These are phyloP conservation scores for Peromyscus leucopus DNA, from an alignment of 2,113 vertebrate genomes.

Conservation along the genomic window DNA sequence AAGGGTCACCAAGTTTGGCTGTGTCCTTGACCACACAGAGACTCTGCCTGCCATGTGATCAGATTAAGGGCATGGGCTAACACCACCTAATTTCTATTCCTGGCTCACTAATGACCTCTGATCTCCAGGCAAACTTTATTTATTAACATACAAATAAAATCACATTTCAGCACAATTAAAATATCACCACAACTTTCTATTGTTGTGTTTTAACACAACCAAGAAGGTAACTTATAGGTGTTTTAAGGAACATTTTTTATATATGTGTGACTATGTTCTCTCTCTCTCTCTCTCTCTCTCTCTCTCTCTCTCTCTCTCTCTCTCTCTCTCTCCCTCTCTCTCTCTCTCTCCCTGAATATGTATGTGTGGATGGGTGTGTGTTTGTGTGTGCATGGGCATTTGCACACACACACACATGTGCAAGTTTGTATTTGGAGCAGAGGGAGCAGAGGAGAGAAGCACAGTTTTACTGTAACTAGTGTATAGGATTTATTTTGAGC, in stretches of 20 bases:
- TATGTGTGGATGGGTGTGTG: not conserved
- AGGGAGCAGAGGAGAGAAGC: not conserved
- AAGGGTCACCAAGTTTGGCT: too few species aligned
- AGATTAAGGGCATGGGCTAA: too few species aligned
- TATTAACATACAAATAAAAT: too few species aligned
- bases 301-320: too few species aligned
- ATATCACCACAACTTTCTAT: not conserved
- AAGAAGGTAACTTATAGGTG: too few species aligned
- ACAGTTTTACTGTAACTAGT: conserved; percentile 24
- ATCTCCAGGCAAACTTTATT: too few species aligned
- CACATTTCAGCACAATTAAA: too few species aligned
- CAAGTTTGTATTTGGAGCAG: not conserved
- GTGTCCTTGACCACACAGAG: too few species aligned
- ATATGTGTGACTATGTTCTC: not conserved
- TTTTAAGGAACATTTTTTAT: not conserved
- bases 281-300: not conserved
- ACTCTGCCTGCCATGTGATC: too few species aligned
- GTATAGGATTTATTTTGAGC: conserved; percentile 57
- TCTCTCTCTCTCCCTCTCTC: not conserved
- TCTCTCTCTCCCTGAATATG: not conserved
- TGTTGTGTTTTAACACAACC: not conserved
- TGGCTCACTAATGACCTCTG: too few species aligned
- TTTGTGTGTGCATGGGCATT: not conserved
- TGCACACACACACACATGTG: not conserved
- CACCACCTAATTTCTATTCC: too few species aligned